Conservation (phyloP, 1,140 invertebrate species). For the Drosophila ohnishii region DNA sequence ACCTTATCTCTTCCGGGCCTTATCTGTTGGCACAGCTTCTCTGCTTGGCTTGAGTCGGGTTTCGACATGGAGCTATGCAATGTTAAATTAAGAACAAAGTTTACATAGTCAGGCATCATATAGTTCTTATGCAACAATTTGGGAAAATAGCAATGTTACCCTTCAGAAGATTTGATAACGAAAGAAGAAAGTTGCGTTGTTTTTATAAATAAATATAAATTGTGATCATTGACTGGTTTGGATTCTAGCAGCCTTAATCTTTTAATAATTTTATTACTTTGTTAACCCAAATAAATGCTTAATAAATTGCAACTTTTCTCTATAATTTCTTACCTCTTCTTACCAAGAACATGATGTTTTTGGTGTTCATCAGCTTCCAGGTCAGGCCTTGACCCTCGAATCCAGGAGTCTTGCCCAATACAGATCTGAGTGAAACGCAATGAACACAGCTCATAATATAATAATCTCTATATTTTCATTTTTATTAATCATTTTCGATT, state of each 20-base stretch:
- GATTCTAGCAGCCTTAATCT: no score
- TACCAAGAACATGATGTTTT: neutral
- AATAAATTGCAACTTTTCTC: no score
- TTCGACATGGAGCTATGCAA: constrained; percentile 13
- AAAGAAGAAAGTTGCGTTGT: no score
- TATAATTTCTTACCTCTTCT: neutral
- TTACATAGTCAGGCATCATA: neutral
- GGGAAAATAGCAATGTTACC: neutral
- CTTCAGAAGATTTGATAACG: no score
- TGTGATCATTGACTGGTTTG: no score
- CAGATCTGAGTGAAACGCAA: constrained; percentile 26
- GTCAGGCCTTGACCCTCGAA: neutral
- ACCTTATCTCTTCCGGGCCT: constrained; percentile 40
- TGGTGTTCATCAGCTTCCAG: neutral
- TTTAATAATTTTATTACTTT: no score
- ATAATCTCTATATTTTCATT: constrained; percentile 83
- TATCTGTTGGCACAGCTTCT: constrained; percentile 23
- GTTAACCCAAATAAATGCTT: no score
- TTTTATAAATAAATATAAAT: no score
- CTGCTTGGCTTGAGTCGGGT: constrained; percentile 5
- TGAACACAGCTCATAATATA: constrained; percentile 74
- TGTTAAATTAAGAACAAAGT: constrained; percentile 9
- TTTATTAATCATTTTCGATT: constrained; percentile 76
- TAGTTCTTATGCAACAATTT: constrained; percentile 5
- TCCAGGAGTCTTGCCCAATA: neutral